Evolutionary conservation across 2,113 vertebrate species (phyloP).

Genomic region (Callipepla californica): DNA sequence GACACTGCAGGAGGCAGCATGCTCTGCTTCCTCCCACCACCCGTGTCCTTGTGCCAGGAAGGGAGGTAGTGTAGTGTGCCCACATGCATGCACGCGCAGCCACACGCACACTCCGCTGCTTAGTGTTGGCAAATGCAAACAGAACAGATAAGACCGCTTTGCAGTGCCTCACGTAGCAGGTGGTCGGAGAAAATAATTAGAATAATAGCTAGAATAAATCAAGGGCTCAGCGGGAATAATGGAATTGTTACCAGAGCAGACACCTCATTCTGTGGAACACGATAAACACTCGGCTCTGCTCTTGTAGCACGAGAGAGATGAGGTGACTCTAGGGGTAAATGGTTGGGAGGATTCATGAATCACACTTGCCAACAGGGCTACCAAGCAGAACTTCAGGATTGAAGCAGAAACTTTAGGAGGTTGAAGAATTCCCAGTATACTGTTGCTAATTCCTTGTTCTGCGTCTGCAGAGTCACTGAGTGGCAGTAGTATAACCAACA

Average conservation of each 20-base stretch:
- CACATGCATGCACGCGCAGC: fast-evolving
- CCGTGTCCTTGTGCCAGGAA: background rate
- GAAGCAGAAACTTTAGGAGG: background rate
- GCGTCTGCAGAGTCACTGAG: background rate
- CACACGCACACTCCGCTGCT: background rate
- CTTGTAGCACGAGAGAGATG: background rate
- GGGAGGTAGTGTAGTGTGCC: background rate
- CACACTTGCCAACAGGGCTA: background rate
- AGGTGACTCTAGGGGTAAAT: slow-evolving; percentile 30
- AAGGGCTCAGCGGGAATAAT: slow-evolving; percentile 64
- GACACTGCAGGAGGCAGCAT: fast-evolving
- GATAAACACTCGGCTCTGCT: background rate
- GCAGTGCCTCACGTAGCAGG: slow-evolving; percentile 13
- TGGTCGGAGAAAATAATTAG: slow-evolving; percentile 64
- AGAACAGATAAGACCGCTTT: background rate
- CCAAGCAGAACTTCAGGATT: slow-evolving; percentile 2
- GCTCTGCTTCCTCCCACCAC: background rate
- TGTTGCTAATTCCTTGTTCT: background rate
- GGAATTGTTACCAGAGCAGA: slow-evolving; percentile 41
- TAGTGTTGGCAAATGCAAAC: background rate
- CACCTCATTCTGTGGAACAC: slow-evolving; percentile 42
- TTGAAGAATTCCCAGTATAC: background rate
- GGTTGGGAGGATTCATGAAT: slow-evolving; percentile 37
- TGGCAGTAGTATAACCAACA: background rate
- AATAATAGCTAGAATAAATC: slow-evolving; percentile 62